A percentile compares a stretch with the other conserved stretches of the same genome.
These are phyloP conservation scores for Myotis daubentonii DNA, from an alignment of 2,797 vertebrate species.

Conservation along the genomic window DNA sequence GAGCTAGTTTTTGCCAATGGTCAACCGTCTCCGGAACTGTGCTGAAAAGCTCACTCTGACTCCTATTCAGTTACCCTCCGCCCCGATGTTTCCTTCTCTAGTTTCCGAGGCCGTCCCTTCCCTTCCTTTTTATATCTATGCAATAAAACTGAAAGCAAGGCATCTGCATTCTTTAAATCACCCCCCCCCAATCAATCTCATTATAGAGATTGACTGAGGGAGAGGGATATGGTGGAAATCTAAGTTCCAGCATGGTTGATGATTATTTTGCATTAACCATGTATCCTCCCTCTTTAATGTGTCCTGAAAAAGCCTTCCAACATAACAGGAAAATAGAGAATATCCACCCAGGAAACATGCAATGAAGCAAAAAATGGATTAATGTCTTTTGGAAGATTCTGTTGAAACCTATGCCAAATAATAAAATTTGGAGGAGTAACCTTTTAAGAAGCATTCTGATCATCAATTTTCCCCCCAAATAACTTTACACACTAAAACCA, in stretches of 20 bases:
- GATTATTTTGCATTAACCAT: not conserved
- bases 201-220: not conserved
- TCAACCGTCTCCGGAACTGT: not conserved
- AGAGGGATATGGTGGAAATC: too few species aligned
- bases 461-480: not conserved
- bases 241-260: too few species aligned
- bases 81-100: not conserved
- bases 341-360: slow-evolving; percentile 28
- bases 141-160: slow-evolving; percentile 10
- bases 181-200: not conserved
- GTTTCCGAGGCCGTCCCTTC: not conserved
- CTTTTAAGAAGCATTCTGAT: slow-evolving; percentile 23
- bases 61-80: not conserved
- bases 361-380: not conserved
- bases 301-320: slow-evolving; percentile 31
- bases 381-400: slow-evolving; percentile 45
- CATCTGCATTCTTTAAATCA: not conserved
- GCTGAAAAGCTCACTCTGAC: not conserved
- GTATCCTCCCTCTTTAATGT: not conserved
- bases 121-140: not conserved
- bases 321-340: slow-evolving; percentile 36
- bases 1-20: not conserved
- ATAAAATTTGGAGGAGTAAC: not conserved
- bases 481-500: not conserved
- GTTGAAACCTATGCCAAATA: slow-evolving; percentile 20